Base-by-base conservation (phyloP, 2,888 invertebrate species). In the Habrosyne pyritoides region DNA sequence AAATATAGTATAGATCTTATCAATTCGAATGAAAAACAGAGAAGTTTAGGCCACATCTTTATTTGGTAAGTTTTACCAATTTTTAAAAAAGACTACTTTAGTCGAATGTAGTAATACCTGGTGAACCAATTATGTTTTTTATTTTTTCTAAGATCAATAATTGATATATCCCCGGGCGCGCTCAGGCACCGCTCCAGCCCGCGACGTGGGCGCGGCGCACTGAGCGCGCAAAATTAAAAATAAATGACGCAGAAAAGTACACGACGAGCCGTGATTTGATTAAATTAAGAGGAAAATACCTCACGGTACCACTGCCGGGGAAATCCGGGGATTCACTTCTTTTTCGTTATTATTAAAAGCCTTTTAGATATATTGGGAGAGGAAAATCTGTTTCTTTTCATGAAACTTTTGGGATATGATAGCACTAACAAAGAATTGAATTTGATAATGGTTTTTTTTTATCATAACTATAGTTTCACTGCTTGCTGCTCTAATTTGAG, bases 221-320 rank as follows among this genome's bases (percentile, higher is more conserved):
- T n/a, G n/a, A n/a, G n/a, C 57, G 55, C 33, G 66, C 85, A 72
- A 86, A 88, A 89, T 89, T 88, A 89, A 89, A 89, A 88, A 82
- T 83, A 89, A 88, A 87, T 88, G 85, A 86, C 79, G 82, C 81
- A 84, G 86, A 87, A 88, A 86, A 87, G 81, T 83, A 84, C 77
- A 84, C 76, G 78, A 80, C 18, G 42, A 73, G 83, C 84, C 81
- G 78, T 81, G 82, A 87, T 88, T 89, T 88, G 85, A 89, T 90
- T 87, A 89, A 88, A 88, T 89, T 81, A 85, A 79, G 79, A 83
- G 87, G 86, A 84, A 89, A 89, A 87, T 85, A 87, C 83, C 85
- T 83, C 78, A 68, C 73, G 66, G 75, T 65, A 62, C 66, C 69
- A 62, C 59, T 56, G 61, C 65, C 69, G 68, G 67, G 56, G 57